Conservation (phyloP, 2,113 vertebrate species). For the Scomber scombrus region DNA sequence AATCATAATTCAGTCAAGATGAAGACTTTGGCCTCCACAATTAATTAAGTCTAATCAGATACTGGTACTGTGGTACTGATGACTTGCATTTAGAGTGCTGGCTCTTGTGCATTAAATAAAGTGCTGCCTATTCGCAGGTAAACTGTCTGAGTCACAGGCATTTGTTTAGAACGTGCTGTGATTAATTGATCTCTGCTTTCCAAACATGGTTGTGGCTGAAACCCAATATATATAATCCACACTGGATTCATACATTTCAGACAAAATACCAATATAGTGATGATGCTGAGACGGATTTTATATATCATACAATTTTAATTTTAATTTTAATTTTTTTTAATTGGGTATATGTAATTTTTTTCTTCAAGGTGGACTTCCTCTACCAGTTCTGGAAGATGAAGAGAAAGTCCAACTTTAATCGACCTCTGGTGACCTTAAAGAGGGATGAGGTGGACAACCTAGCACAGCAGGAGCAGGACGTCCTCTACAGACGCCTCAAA, state of each 20-base stretch:
- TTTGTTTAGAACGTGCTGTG: slow-evolving; percentile 21
- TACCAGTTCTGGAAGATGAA: slow-evolving; percentile 99
- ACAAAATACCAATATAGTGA: not conserved
- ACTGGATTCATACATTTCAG: not conserved
- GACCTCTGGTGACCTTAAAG: slow-evolving; percentile 92
- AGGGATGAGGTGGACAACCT: slow-evolving; percentile 96
- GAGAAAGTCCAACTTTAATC: slow-evolving; percentile 94
- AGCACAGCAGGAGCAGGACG: slow-evolving; percentile 97
- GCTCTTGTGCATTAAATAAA: slow-evolving; percentile 33
- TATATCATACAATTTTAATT: not conserved
- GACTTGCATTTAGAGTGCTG: slow-evolving; percentile 31
- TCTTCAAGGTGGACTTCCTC: slow-evolving; percentile 91
- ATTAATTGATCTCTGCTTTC: slow-evolving; percentile 39
- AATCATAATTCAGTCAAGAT: not conserved
- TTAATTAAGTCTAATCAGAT: slow-evolving; percentile 20
- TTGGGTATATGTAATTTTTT: not conserved
- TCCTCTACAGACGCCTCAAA: slow-evolving; percentile 94
- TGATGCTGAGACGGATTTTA: too few relatives aligned
- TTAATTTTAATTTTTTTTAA: not conserved
- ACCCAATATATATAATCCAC: not conserved
- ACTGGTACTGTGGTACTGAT: slow-evolving; percentile 2
- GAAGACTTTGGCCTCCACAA: not conserved
- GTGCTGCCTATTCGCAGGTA: slow-evolving; percentile 38
- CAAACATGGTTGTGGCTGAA: slow-evolving; percentile 6
- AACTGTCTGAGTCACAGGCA: slow-evolving; percentile 29